phyloP scores from a whole-genome alignment of 2,888 invertebrate genomes.

The Eudemis profundana region DNA sequence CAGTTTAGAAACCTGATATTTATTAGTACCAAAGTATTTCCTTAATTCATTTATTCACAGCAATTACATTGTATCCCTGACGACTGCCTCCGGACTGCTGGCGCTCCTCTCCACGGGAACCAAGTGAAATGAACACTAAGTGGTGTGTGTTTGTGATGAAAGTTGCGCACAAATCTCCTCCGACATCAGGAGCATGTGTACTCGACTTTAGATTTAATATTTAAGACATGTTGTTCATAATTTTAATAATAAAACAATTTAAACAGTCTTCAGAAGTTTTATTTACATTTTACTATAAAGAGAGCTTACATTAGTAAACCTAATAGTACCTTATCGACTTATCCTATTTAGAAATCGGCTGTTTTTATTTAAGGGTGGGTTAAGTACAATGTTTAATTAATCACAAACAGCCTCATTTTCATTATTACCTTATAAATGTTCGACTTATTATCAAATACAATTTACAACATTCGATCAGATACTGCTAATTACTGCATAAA shows the following conservation, averaged over 20 bases:
- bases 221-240: slow-evolving; percentile 61
- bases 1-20: not conserved
- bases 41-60: slow-evolving; percentile 67
- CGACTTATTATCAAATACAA: slow-evolving; percentile 3
- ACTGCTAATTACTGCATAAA: slow-evolving; percentile 17
- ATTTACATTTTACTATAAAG: slow-evolving; percentile 72
- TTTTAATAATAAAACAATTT: slow-evolving; percentile 72
- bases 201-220: slow-evolving; percentile 51
- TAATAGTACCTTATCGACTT: slow-evolving; percentile 55
- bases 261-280: slow-evolving; percentile 70
- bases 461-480: slow-evolving; percentile 20
- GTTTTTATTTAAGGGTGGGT: slow-evolving; percentile 70
- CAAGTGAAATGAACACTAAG: slow-evolving; percentile 79
- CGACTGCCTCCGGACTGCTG: slow-evolving; percentile 94
- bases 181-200: slow-evolving; percentile 42
- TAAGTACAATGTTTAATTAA: slow-evolving; percentile 64
- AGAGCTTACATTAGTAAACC: slow-evolving; percentile 61
- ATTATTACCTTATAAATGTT: slow-evolving; percentile 47
- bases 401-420: slow-evolving; percentile 70
- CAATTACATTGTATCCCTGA: slow-evolving; percentile 97
- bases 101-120: slow-evolving; percentile 98
- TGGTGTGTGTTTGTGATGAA: slow-evolving; percentile 52
- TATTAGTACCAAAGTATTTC: slow-evolving; percentile 34
- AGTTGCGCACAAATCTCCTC: slow-evolving; percentile 36
- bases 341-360: slow-evolving; percentile 62